Percentiles rank a stretch among this genome's conserved stretches.
These are phyloP conservation scores for Brachypodius melanocephalos DNA, from an alignment of 2,113 vertebrate species.

Conservation along the genomic window DNA sequence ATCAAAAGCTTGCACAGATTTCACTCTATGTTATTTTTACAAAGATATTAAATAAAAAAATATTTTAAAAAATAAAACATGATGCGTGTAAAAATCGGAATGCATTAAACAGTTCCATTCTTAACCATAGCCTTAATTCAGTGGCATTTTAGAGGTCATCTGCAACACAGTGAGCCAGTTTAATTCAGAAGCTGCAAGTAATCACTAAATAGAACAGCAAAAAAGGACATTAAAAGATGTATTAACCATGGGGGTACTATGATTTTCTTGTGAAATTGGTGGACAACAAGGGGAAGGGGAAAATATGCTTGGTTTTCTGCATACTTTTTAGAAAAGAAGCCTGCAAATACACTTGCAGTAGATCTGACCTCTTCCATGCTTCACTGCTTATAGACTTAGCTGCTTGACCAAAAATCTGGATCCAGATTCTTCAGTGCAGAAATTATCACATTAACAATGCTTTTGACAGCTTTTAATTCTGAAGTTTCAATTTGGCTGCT, in stretches of 20 bases:
- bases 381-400: background rate
- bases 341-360: background rate
- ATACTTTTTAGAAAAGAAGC: background rate
- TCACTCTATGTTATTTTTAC: background rate
- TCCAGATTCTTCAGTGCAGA: background rate
- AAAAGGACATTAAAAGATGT: background rate
- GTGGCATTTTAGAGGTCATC: background rate
- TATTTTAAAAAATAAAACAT: background rate
- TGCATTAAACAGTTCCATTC: background rate
- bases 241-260: background rate
- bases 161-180: background rate
- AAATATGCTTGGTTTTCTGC: background rate
- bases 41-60: background rate
- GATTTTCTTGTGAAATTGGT: background rate
- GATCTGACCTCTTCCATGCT: background rate
- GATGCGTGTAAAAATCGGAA: background rate
- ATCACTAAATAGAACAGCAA: background rate
- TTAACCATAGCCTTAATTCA: background rate
- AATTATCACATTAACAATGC: background rate
- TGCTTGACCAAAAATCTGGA: background rate
- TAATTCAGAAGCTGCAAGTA: background rate
- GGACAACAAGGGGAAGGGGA: background rate
- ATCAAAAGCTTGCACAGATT: background rate
- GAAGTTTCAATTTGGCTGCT: background rate
- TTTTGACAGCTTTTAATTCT: slow-evolving; percentile 4